Conservation (phyloP, 2,797 vertebrate species). For the Sparus aurata region DNA sequence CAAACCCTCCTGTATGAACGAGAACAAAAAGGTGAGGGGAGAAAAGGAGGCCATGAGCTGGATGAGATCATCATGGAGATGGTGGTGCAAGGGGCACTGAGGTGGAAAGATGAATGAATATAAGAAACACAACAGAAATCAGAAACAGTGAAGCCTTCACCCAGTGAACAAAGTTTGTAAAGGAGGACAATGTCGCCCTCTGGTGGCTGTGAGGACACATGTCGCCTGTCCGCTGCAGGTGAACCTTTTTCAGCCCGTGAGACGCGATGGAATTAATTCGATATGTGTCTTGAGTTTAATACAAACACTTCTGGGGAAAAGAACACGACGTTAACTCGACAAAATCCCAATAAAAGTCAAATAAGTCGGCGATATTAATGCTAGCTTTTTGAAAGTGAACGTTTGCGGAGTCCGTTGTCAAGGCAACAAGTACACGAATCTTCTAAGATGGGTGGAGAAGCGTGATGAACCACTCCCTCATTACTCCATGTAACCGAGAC, state of each 20-base stretch:
- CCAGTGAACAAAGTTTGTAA: too few species aligned
- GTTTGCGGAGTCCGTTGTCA: slow-evolving; percentile 41
- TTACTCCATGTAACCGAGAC: background rate
- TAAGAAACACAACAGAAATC: background rate
- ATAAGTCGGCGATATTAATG: background rate
- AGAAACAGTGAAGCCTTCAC: background rate
- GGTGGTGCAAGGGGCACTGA: background rate
- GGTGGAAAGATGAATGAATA: background rate
- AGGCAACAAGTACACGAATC: slow-evolving; percentile 50
- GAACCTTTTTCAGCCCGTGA: background rate
- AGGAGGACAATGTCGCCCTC: slow-evolving; percentile 34
- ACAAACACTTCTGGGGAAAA: background rate
- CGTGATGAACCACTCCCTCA: background rate
- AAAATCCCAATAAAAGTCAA: background rate
- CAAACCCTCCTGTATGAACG: background rate
- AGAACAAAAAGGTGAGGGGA: background rate
- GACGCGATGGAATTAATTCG: too few species aligned
- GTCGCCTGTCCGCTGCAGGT: background rate
- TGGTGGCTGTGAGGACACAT: slow-evolving; percentile 34
- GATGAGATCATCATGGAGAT: background rate
- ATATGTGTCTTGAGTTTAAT: background rate
- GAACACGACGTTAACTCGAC: too few species aligned
- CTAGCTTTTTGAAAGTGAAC: background rate
- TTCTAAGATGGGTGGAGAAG: background rate
- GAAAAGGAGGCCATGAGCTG: too few species aligned